Evolutionary conservation across 2,888 invertebrate genomes (phyloP).

Genomic region (Sepiola atlantica): DNA sequence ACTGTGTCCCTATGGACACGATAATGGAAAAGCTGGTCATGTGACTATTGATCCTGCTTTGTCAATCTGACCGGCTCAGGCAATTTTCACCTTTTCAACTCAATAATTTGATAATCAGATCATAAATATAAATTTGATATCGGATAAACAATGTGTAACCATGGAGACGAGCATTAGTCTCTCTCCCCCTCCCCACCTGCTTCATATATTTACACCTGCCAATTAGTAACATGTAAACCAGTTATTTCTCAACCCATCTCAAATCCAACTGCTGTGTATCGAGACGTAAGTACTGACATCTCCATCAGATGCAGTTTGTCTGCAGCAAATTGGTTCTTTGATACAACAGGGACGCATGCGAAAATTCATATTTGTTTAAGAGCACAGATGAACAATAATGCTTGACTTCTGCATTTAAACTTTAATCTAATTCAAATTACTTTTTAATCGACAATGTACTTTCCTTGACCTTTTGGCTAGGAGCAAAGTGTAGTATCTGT

Average conservation of each 20-base stretch:
- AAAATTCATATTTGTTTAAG: too few species aligned
- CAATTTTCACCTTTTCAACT: constrained; percentile 10
- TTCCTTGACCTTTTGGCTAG: too few species aligned
- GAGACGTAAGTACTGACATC: not conserved
- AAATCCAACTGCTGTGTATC: not conserved
- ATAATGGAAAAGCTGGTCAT: not conserved
- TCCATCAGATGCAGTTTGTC: not conserved
- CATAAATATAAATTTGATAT: not conserved
- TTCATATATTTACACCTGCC: not conserved
- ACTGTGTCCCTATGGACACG: constrained; percentile 7
- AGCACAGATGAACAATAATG: too few species aligned
- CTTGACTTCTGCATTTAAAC: too few species aligned
- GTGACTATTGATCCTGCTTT: not conserved
- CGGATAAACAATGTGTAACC: not conserved
- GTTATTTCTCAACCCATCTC: not conserved
- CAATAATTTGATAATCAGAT: constrained; percentile 32
- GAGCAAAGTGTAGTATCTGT: too few species aligned
- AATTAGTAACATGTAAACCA: not conserved
- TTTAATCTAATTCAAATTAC: too few species aligned
- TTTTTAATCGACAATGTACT: too few species aligned
- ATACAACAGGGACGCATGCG: too few species aligned
- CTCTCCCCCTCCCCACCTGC: not conserved
- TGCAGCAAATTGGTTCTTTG: not conserved
- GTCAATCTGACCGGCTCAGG: not conserved
- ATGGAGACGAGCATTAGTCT: not conserved